Evolutionary conservation across 2,113 vertebrate species (phyloP).

Genomic region (Eptesicus fuscus): DNA sequence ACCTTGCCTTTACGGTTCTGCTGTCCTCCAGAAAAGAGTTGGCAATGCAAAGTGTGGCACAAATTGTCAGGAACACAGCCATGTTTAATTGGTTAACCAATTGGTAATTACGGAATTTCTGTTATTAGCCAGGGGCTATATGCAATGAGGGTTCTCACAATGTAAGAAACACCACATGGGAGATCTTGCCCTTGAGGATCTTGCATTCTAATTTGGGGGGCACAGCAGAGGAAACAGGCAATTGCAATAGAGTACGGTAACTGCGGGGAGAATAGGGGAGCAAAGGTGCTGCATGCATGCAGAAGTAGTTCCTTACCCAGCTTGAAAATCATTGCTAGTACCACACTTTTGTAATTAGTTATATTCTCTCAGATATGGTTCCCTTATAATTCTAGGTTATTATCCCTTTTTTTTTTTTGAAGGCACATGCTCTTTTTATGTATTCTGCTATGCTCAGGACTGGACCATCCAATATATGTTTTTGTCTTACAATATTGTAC

Average conservation of each 20-base stretch:
- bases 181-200: background rate
- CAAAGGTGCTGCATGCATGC: background rate
- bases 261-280: background rate
- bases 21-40: background rate
- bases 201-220: background rate
- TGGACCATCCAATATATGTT: background rate
- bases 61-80: background rate
- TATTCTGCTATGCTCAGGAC: background rate
- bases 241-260: background rate
- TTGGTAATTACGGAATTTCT: background rate
- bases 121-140: background rate
- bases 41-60: background rate
- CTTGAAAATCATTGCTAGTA: background rate
- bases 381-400: background rate
- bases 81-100: background rate
- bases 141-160: background rate
- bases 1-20: background rate
- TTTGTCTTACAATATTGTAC: background rate
- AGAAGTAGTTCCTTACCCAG: background rate
- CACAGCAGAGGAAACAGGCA: background rate
- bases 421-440: background rate
- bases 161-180: background rate
- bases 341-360: background rate
- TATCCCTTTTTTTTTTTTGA: background rate
- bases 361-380: background rate